Evolutionary conservation across 2,113 vertebrate genomes (phyloP).

Genomic region (Semicossyphus pulcher): DNA sequence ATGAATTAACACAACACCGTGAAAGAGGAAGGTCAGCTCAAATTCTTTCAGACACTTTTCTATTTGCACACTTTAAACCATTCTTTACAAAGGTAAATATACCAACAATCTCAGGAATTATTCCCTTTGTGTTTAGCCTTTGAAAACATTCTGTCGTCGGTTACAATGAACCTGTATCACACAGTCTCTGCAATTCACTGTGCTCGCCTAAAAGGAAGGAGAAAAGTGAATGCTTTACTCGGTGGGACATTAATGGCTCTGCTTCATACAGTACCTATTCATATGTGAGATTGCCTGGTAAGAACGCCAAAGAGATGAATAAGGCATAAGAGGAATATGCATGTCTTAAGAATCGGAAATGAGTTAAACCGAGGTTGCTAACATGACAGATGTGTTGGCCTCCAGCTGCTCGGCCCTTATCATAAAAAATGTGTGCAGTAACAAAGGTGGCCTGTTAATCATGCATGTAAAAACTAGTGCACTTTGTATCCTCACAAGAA

Average conservation of each 20-base stretch:
- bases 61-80: neutral
- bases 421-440: constrained; percentile 22
- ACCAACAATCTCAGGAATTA: neutral
- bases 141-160: neutral
- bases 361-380: constrained; percentile 41
- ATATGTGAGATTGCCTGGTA: constrained; percentile 42
- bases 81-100: constrained; percentile 3
- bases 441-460: constrained; percentile 45
- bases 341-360: constrained; percentile 55
- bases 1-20: constrained; percentile 1
- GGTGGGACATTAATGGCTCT: constrained; percentile 45
- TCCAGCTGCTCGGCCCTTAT: constrained; percentile 26
- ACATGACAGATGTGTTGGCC: constrained; percentile 34
- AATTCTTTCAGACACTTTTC: constrained; percentile 11
- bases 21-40: constrained; percentile 6
- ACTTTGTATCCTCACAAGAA: constrained; percentile 10
- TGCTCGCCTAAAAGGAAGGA: neutral
- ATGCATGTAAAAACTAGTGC: neutral
- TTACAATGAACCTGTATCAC: constrained; percentile 10
- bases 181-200: neutral
- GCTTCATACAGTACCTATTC: constrained; percentile 48
- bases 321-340: constrained; percentile 38
- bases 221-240: constrained; percentile 39
- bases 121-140: constrained; percentile 18
- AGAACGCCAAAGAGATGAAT: constrained; percentile 51